Percentiles rank a stretch among this genome's conserved stretches.
Evolutionary conservation across 2,113 vertebrate species (phyloP).

Genomic region (Turnix velox): DNA sequence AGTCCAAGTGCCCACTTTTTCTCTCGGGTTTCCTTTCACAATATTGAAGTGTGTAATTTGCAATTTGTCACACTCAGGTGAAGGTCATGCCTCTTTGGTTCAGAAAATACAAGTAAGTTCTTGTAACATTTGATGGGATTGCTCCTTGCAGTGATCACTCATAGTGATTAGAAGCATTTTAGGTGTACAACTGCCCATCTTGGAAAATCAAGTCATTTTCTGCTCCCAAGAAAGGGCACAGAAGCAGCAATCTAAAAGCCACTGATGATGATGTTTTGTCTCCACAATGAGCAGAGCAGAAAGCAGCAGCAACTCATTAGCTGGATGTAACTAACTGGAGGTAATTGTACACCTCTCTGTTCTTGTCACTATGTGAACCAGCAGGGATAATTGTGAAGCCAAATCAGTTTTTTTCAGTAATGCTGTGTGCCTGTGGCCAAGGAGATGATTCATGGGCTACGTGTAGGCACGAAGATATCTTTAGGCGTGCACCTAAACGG

Average conservation of each 20-base stretch:
- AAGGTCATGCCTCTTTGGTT: background rate
- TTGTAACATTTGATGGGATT: background rate
- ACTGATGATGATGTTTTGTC: background rate
- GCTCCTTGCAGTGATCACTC: background rate
- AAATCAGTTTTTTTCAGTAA: background rate
- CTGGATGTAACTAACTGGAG: background rate
- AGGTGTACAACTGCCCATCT: background rate
- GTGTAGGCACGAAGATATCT: background rate
- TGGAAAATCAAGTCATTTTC: background rate
- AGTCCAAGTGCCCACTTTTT: background rate
- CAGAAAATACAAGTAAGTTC: background rate
- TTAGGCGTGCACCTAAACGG: background rate
- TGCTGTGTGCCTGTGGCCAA: background rate
- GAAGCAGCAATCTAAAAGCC: background rate
- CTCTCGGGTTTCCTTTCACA: background rate
- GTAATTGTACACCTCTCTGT: background rate
- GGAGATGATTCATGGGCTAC: background rate
- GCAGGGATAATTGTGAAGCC: background rate
- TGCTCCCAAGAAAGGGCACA: background rate
- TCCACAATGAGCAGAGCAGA: background rate
- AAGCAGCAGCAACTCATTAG: background rate
- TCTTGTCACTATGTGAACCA: background rate
- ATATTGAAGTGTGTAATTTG: accelerated
- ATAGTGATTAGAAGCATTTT: background rate
- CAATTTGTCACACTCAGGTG: background rate